Evolutionary conservation across 2,888 invertebrate species (phyloP).

Genomic region (Rotaria magnacalcarata): DNA sequence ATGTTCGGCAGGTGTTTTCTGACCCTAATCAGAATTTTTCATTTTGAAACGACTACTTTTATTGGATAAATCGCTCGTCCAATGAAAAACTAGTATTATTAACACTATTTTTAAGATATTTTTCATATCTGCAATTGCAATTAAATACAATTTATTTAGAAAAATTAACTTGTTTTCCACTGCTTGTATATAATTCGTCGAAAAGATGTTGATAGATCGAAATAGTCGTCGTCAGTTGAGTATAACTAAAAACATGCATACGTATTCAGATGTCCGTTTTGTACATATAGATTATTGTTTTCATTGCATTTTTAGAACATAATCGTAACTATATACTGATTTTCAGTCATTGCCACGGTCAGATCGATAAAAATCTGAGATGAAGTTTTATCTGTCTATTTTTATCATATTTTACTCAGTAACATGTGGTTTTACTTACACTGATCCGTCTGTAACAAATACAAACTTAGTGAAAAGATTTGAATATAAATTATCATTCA

Average conservation of each 20-base stretch:
- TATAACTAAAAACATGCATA: background rate
- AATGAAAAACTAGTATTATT: background rate
- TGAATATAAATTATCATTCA: conserved; percentile 97
- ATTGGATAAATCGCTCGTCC: background rate
- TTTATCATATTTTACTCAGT: background rate
- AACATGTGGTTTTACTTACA: background rate
- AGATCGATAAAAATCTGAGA: background rate
- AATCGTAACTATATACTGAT: background rate
- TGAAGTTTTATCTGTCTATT: background rate
- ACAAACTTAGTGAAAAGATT: conserved; percentile 64
- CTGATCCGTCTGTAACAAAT: conserved; percentile 16
- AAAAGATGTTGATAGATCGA: background rate
- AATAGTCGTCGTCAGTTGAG: background rate
- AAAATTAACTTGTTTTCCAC: background rate
- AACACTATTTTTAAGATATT: background rate
- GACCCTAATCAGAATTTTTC: too few relatives aligned
- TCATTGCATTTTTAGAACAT: background rate
- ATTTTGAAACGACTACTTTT: too few relatives aligned
- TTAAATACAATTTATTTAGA: background rate
- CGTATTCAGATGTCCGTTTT: background rate
- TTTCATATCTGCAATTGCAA: background rate
- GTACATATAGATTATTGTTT: background rate
- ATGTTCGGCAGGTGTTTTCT: too few relatives aligned
- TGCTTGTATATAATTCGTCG: too few relatives aligned
- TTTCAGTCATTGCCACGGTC: background rate